Conservation (phyloP, 2,797 vertebrate species). For the Anabacerthia variegaticeps region DNA sequence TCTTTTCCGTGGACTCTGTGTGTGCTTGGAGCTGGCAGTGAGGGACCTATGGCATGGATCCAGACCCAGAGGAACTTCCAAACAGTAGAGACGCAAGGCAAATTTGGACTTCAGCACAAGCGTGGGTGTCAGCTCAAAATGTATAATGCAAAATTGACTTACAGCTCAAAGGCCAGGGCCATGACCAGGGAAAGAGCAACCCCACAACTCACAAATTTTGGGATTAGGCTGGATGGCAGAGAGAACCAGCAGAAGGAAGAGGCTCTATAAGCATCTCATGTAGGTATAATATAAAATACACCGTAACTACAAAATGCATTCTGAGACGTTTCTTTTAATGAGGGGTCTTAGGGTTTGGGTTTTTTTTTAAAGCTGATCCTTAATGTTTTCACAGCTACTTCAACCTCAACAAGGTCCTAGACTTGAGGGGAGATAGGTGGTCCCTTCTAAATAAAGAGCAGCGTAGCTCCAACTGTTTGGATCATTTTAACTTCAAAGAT, state of each 20-base stretch:
- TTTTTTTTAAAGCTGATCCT: background rate
- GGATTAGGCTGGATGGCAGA: background rate
- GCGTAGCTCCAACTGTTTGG: background rate
- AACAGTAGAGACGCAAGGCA: background rate
- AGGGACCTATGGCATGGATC: background rate
- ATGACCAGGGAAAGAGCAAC: background rate
- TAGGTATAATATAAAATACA: background rate
- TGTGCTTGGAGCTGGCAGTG: background rate
- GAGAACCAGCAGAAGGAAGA: background rate
- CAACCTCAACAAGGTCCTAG: background rate
- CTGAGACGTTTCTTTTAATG: background rate
- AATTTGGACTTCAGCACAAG: constrained; percentile 57
- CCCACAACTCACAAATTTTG: background rate
- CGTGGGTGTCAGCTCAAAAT: background rate
- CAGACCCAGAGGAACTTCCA: background rate
- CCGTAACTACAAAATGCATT: background rate
- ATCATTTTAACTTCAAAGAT: background rate
- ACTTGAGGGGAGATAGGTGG: background rate
- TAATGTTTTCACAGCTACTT: background rate
- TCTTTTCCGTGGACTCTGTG: background rate
- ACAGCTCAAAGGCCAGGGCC: constrained; percentile 50
- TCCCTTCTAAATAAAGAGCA: background rate
- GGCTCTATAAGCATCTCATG: background rate
- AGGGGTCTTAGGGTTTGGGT: background rate
- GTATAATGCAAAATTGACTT: background rate